Evolutionary conservation across 1,140 invertebrate species (phyloP).

Genomic region (Drosophila serrata): DNA sequence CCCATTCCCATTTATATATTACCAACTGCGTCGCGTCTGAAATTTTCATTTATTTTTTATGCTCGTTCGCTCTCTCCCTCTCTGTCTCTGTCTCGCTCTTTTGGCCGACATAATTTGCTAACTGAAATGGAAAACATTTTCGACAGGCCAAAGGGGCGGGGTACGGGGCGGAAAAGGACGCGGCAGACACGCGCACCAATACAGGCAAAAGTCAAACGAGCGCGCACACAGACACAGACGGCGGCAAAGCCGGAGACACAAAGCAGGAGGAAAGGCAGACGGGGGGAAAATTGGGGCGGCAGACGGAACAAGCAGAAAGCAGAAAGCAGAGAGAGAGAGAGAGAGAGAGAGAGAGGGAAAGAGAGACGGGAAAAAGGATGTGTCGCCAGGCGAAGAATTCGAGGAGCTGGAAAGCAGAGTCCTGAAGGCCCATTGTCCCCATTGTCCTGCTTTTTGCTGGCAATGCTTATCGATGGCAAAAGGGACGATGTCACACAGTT

Average conservation of each 20-base stretch:
- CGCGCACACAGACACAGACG: conserved; percentile 62
- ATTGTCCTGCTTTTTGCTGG: conserved; percentile 40
- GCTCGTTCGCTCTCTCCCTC: conserved; percentile 20
- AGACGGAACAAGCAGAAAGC: conserved; percentile 18
- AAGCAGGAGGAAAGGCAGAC: conserved; percentile 8
- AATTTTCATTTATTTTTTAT: conserved; percentile 78
- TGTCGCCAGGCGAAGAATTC: conserved; percentile 53
- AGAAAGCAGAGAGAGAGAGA: conserved; percentile 10
- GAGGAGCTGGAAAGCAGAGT: conserved; percentile 3
- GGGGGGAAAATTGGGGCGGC: conserved; percentile 20
- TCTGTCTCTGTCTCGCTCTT: conserved; percentile 36
- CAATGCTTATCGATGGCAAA: conserved; percentile 52
- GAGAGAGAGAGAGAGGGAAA: conserved; percentile 11
- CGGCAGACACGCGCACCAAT: conserved; percentile 81
- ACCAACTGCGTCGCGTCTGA: conserved; percentile 78
- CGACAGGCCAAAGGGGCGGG: conserved; percentile 60
- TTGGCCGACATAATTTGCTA: conserved; percentile 83
- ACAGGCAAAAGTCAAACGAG: conserved; percentile 50
- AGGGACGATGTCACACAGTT: conserved; percentile 46
- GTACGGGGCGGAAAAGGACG: conserved; percentile 40
- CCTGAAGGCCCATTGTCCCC: conserved; percentile 42
- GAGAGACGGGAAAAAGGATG: conserved; percentile 78
- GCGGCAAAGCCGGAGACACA: conserved; percentile 32
- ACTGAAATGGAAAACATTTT: conserved; percentile 84
- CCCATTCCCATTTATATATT: conserved; percentile 50